phyloP scores from a whole-genome alignment of 2,888 invertebrate genomes.

The Andrena bucephala region DNA sequence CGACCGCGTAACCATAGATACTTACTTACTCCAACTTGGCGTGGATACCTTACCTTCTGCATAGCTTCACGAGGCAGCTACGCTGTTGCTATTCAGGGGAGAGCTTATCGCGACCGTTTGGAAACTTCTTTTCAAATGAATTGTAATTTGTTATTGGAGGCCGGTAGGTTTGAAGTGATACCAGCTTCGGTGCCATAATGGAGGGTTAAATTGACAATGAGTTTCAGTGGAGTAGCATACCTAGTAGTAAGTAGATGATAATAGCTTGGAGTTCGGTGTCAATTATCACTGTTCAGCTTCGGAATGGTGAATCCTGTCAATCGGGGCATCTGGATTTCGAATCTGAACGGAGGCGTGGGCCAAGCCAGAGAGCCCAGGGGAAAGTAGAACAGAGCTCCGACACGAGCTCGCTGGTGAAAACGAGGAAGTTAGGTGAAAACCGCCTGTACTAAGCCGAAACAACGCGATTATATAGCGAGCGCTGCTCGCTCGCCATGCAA shows the following conservation, averaged over 20 bases:
- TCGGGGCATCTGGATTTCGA: constrained; percentile 44
- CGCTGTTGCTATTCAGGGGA: too few relatives aligned
- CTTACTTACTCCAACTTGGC: background rate
- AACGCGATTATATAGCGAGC: constrained; percentile 72
- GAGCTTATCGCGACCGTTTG: too few relatives aligned
- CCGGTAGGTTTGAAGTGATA: too few relatives aligned
- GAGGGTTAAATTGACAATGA: too few relatives aligned
- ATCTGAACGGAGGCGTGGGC: constrained; percentile 62
- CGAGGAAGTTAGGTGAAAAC: constrained; percentile 84
- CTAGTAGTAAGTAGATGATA: too few relatives aligned
- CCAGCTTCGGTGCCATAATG: too few relatives aligned
- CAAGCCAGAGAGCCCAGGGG: constrained; percentile 72
- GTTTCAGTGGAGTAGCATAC: too few relatives aligned
- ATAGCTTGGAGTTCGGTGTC: background rate
- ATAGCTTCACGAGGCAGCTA: too few relatives aligned
- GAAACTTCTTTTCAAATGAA: too few relatives aligned
- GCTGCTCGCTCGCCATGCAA: background rate
- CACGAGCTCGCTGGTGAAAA: constrained; percentile 79
- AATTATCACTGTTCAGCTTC: background rate
- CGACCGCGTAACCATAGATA: background rate
- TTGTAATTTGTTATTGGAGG: too few relatives aligned
- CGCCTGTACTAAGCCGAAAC: constrained; percentile 73
- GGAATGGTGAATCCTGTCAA: constrained; percentile 44
- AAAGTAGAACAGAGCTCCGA: constrained; percentile 82
- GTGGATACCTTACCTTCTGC: too few relatives aligned